phyloP scores from a whole-genome alignment of 2,888 invertebrate genomes.

The Oscheius sp. region DNA sequence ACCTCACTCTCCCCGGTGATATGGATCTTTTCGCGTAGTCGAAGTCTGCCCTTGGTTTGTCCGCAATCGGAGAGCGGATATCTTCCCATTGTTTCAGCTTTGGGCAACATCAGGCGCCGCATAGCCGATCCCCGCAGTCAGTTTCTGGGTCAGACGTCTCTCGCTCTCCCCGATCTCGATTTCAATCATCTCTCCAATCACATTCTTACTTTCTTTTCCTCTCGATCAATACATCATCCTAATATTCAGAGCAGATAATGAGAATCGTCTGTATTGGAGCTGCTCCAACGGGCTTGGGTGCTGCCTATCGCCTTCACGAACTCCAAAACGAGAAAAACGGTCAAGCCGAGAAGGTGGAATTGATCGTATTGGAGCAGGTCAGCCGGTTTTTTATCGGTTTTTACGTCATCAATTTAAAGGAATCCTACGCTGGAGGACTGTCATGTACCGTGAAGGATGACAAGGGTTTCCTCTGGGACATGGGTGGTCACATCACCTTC shows the following conservation, averaged over 20 bases:
- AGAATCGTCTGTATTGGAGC: constrained; percentile 67
- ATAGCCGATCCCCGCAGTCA: constrained; percentile 1
- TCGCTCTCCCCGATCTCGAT: constrained; percentile 17
- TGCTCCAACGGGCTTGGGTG: constrained; percentile 72
- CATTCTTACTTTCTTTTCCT: constrained; percentile 14
- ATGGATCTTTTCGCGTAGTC: neutral
- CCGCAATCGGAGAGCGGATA: too few relatives aligned
- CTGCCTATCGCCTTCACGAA: constrained; percentile 71
- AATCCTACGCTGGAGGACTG: constrained; percentile 67
- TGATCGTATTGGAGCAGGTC: constrained; percentile 67
- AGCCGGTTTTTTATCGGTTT: neutral
- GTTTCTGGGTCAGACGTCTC: constrained; percentile 29
- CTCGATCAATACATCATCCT: neutral
- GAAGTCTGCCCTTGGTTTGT: neutral
- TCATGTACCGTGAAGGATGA: constrained; percentile 70
- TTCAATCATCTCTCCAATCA: constrained; percentile 3
- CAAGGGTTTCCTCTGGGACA: constrained; percentile 73
- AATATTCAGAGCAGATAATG: constrained; percentile 24
- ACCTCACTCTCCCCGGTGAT: neutral
- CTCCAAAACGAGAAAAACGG: constrained; percentile 53
- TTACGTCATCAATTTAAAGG: constrained; percentile 38
- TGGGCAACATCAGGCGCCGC: constrained; percentile 5
- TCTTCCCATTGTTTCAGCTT: constrained; percentile 29
- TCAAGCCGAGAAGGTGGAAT: constrained; percentile 63
- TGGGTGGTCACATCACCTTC: constrained; percentile 73